Base-by-base conservation (phyloP, 2,888 invertebrate genomes). In the Oligia strigilis region DNA sequence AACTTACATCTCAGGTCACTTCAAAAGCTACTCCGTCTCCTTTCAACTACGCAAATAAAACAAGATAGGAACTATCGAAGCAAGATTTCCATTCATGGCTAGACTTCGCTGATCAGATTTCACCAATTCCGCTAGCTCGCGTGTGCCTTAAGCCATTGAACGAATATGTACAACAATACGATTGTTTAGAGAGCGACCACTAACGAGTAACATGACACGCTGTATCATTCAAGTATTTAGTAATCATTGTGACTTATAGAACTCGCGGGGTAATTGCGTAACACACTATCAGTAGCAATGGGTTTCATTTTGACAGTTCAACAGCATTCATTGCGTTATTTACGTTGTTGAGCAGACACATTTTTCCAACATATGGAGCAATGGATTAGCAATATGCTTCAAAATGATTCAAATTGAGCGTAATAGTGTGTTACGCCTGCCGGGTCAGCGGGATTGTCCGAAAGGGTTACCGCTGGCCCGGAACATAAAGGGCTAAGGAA, bases 71-170 rank as follows among this genome's bases (percentile, higher is more conserved):
- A 71, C 55, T 72, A 78, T 84, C 72, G 74, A 49, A 66, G 70
- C 73, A 43, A 78, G 79, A 86, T 88, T 88, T 74, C 88, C 87
- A 87, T 90, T 87, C 81, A 87, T 72, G 77, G 88, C 78, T 82
- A 81, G 83, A 79, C 84, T 77, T 73, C 70, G 43, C n/a, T 55
- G 83, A 81, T 90, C 79, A 75, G 91, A 90, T 92, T 92, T 91
- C 92, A 90, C 90, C 84, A 79, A 86, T 86, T 89, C 88, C 81
- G 77, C 85, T 85, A 81, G 79, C 78, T 87, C 72, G 85, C 85
- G 75, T 84, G 82, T 84, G 82, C 86, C 85, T 77, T 84, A 85
- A 76, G 79, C 84, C 83, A 88, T 88, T 83, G 83, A 84, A 75
- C 85, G 88, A 86, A 90, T 89, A 86, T 86, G 84, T 90, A 87